Evolutionary conservation across 1,140 invertebrate genomes (phyloP).

Genomic region (Apocrypta bakeri): DNA sequence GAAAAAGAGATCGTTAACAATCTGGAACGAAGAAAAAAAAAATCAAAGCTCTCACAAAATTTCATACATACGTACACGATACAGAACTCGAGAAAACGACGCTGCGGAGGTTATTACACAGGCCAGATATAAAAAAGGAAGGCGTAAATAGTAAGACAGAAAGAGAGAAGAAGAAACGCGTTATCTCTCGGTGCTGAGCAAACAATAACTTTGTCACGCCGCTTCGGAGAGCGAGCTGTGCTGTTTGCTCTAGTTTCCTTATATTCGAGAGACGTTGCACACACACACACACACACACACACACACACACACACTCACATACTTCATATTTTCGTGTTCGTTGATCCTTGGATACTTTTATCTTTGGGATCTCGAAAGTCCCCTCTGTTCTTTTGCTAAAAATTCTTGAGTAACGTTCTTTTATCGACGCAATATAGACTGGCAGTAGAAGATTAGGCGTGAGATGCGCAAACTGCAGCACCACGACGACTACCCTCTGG

Average conservation of each 20-base stretch:
- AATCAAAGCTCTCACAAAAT: too few relatives aligned
- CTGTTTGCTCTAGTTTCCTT: constrained; percentile 73
- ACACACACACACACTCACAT: too few relatives aligned
- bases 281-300: too few relatives aligned
- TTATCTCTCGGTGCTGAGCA: constrained; percentile 68
- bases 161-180: constrained; percentile 54
- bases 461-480: constrained; percentile 91
- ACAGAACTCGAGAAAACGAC: too few relatives aligned
- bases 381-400: too few relatives aligned
- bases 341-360: constrained; percentile 56
- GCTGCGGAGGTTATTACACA: too few relatives aligned
- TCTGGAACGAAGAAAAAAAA: too few relatives aligned
- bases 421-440: too few relatives aligned
- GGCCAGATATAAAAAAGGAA: constrained; percentile 4
- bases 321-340: constrained; percentile 61
- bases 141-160: constrained; percentile 30
- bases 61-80: too few relatives aligned
- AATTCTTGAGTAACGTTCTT: too few relatives aligned
- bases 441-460: constrained; percentile 85
- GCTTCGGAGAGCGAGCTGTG: constrained; percentile 49
- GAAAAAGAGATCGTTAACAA: too few relatives aligned
- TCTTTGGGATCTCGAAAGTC: neutral
- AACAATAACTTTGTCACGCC: constrained; percentile 67
- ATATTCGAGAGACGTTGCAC: constrained; percentile 55
- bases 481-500: constrained; percentile 90